Evolutionary conservation across 2,888 invertebrate genomes (phyloP).

Genomic region (Drosophila koepferae): DNA sequence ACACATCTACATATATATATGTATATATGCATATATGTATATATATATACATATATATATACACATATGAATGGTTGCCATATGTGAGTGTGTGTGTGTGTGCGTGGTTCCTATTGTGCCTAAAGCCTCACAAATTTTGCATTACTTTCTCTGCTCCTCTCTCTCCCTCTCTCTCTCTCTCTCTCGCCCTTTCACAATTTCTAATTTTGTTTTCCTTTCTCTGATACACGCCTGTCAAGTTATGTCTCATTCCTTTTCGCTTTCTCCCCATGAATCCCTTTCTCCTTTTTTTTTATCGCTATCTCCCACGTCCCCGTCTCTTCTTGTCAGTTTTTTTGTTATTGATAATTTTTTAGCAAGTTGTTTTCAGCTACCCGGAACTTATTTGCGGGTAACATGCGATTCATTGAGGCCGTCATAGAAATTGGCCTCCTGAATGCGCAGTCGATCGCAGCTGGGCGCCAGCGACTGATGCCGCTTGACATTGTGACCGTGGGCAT

Average conservation of each 20-base stretch:
- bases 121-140: too few species aligned
- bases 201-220: neutral
- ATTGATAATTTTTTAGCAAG: neutral
- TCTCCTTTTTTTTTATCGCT: neutral
- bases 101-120: neutral
- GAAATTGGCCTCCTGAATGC: constrained; percentile 29
- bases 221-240: neutral
- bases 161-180: neutral
- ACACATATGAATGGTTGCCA: neutral
- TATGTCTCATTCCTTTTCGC: neutral
- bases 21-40: neutral
- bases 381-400: constrained; percentile 19
- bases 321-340: neutral
- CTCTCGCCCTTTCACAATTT: neutral
- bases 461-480: constrained; percentile 1
- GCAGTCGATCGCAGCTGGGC: constrained; percentile 10
- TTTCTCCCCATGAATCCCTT: neutral
- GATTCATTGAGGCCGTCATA: constrained; percentile 4
- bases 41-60: neutral
- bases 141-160: too few species aligned
- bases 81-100: neutral
- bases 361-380: neutral
- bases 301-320: neutral
- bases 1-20: constrained; percentile 1
- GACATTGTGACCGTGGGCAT: neutral